Percentiles rank a stretch among this genome's conserved stretches.
Conservation (phyloP, 2,797 vertebrate species). For the Poeciliopsis presidionis region DNA sequence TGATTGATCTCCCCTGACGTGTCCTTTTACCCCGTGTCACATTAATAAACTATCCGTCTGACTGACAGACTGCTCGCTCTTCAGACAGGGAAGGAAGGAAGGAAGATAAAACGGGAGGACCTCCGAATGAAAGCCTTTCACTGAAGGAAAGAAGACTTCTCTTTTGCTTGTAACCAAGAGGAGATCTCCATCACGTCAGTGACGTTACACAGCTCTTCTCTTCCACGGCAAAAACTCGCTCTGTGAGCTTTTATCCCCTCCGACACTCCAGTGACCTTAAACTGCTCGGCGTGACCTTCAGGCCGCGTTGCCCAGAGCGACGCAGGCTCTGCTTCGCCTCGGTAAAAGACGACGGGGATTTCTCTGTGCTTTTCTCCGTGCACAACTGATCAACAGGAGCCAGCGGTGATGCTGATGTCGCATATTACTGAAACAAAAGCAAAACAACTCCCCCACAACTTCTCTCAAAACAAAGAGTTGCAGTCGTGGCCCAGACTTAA, state of each 20-base stretch:
- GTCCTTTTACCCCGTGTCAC: constrained; percentile 81
- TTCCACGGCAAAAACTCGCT: constrained; percentile 27
- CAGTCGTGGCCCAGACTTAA: neutral
- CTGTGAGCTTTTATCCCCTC: constrained; percentile 25
- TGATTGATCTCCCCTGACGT: constrained; percentile 77
- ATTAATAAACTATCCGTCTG: constrained; percentile 73
- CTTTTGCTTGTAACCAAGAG: constrained; percentile 39
- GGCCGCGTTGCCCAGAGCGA: constrained; percentile 42
- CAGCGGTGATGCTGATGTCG: neutral
- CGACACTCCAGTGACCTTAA: constrained; percentile 29
- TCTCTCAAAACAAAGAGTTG: neutral
- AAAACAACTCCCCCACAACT: too few species aligned
- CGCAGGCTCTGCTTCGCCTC: constrained; percentile 21
- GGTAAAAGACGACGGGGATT: neutral
- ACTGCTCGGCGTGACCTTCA: constrained; percentile 39
- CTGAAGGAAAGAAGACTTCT: constrained; percentile 10
- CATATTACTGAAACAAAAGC: neutral
- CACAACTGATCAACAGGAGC: too few species aligned
- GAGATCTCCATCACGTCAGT: constrained; percentile 40
- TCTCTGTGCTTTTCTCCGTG: too few species aligned
- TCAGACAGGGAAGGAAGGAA: constrained; percentile 20
- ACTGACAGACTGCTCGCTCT: constrained; percentile 68
- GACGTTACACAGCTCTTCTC: constrained; percentile 33
- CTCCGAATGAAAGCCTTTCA: constrained; percentile 15
- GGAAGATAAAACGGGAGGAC: constrained; percentile 8